phyloP scores from a whole-genome alignment of 2,888 invertebrate genomes.

The Netelia melanura region DNA sequence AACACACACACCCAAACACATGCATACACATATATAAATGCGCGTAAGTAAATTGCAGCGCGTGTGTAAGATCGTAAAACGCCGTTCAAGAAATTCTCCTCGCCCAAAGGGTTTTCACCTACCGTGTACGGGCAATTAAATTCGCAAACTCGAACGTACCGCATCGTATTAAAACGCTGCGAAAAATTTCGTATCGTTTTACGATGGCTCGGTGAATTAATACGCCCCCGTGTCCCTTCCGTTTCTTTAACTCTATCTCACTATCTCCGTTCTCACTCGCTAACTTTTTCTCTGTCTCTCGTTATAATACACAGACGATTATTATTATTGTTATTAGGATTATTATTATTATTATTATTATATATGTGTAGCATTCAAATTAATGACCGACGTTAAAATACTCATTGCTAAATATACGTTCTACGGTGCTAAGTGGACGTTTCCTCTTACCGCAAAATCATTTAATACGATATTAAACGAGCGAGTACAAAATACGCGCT shows the following conservation, averaged over 20 bases:
- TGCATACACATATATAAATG: background rate
- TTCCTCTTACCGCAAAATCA: conserved; percentile 1
- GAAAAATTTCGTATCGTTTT: conserved; percentile 22
- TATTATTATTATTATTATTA: background rate
- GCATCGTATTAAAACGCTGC: background rate
- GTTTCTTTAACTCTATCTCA: background rate
- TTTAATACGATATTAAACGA: conserved; percentile 1
- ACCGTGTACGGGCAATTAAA: conserved; percentile 19
- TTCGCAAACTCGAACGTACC: conserved; percentile 3
- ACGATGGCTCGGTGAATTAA: conserved; percentile 44
- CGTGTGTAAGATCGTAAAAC: conserved; percentile 13
- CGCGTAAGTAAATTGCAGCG: background rate
- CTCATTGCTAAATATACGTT: conserved; percentile 18
- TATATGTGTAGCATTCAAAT: background rate
- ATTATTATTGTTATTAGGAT: too few species aligned
- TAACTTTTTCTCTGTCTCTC: background rate
- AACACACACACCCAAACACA: background rate
- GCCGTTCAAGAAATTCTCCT: conserved; percentile 1
- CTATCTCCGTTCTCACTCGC: too few species aligned
- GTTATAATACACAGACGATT: background rate
- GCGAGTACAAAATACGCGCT: background rate
- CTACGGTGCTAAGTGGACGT: background rate
- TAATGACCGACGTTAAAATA: conserved; percentile 2
- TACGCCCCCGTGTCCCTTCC: conserved; percentile 5
- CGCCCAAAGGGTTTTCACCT: conserved; percentile 19